Percentiles rank a stretch among this genome's conserved stretches.
Conservation (phyloP, 2,113 vertebrate genomes). For the Sitta europaea region DNA sequence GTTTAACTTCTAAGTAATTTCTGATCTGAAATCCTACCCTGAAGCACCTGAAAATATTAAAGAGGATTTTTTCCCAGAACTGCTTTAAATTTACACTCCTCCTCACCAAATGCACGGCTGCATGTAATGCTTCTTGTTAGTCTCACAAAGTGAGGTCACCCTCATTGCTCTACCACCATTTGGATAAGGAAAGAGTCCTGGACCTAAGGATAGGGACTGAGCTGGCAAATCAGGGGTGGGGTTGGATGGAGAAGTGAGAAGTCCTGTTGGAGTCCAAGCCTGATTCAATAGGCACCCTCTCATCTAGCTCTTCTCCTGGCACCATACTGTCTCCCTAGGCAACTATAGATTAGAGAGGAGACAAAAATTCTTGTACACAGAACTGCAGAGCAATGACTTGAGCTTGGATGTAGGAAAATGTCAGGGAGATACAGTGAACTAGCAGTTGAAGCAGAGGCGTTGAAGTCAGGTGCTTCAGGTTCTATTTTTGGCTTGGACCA, state of each 20-base stretch:
- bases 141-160: background rate
- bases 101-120: background rate
- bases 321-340: constrained; percentile 6
- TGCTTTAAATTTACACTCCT: background rate
- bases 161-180: background rate
- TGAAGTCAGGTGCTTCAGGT: background rate
- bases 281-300: background rate
- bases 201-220: background rate
- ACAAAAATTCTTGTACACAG: background rate
- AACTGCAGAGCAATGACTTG: background rate
- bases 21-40: background rate
- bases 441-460: constrained; percentile 19
- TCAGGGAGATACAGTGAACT: background rate
- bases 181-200: background rate
- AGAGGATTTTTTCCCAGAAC: background rate
- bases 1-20: background rate
- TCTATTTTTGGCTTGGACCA: constrained; percentile 27
- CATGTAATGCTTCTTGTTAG: rapidly evolving
- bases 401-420: background rate
- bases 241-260: background rate
- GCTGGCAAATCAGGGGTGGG: background rate
- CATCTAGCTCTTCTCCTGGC: background rate
- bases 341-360: background rate
- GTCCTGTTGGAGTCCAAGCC: background rate
- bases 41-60: background rate